phyloP scores from a whole-genome alignment of 64 coral and sea anemone genomes.

The Montipora sp. region DNA sequence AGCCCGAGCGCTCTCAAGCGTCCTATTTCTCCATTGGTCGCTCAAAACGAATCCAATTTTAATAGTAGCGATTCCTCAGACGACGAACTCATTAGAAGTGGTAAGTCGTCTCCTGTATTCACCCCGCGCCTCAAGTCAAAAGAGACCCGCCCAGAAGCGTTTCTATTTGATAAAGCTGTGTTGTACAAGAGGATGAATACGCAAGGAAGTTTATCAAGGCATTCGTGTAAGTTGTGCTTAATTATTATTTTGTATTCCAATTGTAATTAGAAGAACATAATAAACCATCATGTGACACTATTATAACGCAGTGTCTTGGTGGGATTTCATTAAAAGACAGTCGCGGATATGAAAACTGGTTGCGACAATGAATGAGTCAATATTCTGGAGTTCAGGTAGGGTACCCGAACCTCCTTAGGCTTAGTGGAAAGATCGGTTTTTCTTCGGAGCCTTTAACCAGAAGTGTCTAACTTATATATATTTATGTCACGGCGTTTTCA shows the following conservation, averaged over 20 bases:
- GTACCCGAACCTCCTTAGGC: no score
- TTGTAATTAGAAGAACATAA: no score
- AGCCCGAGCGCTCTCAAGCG: slow-evolving; percentile 2
- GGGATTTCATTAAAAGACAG: no score
- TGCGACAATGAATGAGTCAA: no score
- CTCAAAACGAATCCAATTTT: background rate
- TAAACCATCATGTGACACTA: no score
- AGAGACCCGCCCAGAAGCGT: background rate
- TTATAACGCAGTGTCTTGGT: no score
- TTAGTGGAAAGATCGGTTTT: no score
- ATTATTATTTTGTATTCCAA: background rate
- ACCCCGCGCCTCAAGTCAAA: background rate
- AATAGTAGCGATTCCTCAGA: slow-evolving; percentile 19
- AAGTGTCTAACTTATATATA: no score
- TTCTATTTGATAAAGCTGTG: slow-evolving; percentile 34
- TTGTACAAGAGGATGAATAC: slow-evolving; percentile 2
- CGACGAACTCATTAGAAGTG: background rate
- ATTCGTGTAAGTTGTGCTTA: slow-evolving; percentile 2
- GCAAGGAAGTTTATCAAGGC: background rate
- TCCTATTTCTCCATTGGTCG: background rate
- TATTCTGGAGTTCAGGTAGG: no score
- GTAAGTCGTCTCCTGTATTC: background rate
- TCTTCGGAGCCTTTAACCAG: no score
- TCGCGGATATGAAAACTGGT: no score
- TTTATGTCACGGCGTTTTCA: no score